Evolutionary conservation across 1,140 invertebrate genomes (phyloP).

Genomic region (Stegodyphus mimosarum): DNA sequence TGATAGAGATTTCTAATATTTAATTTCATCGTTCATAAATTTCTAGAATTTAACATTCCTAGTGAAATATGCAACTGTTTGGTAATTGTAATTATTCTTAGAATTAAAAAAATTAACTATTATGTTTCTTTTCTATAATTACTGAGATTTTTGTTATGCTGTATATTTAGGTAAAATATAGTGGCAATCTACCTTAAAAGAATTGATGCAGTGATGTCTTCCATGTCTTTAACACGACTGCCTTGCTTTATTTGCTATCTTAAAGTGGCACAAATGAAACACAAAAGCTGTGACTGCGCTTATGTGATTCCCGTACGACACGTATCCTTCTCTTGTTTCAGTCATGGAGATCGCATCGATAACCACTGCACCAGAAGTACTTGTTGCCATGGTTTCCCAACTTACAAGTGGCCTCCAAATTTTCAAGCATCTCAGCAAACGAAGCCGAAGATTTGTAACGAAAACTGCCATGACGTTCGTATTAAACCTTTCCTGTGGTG

Average conservation of each 20-base stretch:
- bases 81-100: too few relatives aligned
- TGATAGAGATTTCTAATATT: too few relatives aligned
- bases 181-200: too few relatives aligned
- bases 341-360: neutral
- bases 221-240: too few relatives aligned
- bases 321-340: neutral
- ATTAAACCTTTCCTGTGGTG: neutral
- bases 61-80: too few relatives aligned
- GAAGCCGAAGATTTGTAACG: neutral
- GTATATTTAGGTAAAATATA: too few relatives aligned
- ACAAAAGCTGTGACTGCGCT: neutral
- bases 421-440: neutral
- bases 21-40: too few relatives aligned
- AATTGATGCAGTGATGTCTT: too few relatives aligned
- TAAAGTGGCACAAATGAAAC: neutral
- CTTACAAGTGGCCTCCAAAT: constrained; percentile 5
- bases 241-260: neutral
- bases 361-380: neutral
- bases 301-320: neutral
- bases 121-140: too few relatives aligned
- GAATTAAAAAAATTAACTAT: too few relatives aligned
- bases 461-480: neutral
- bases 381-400: neutral
- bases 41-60: too few relatives aligned
- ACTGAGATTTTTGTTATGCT: too few relatives aligned